Evolutionary conservation across 2,113 vertebrate genomes (phyloP), one percentile per base, ranked within the genome.

Genomic region (Dasyornis broadbenti): DNA sequence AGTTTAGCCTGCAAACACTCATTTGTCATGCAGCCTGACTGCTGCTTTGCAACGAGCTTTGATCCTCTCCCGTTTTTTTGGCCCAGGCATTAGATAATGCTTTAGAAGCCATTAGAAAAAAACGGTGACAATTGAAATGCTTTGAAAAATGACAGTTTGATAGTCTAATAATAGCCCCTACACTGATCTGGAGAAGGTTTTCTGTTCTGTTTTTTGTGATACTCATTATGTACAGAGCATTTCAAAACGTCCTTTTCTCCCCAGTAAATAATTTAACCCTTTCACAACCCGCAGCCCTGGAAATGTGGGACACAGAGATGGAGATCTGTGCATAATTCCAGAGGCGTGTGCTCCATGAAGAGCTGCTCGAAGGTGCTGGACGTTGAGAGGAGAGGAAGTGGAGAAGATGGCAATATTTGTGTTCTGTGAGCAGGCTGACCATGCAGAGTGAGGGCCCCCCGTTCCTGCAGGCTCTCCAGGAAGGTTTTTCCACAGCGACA

Each of bases 81-180:
- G 96, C 96, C 95, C 96, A 94, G 94, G 91, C 96, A 94, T 97
- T 97, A 96, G 96, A 96, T 92, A 94, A 96, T 95, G 96, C 86
- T 96, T 97, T 96, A 97, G 95, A 82, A 95, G 88, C 96, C 88
- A 97, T 87, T 95, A 91, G 93, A 91, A 92, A 93, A 93, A 77
- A 96, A 69, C 64, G 20, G 85, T 95, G 95, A 93, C 77, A 95
- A 94, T 96, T 97, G 86, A 93, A 95, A 89, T 39, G 82, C 95
- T 97, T 97, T 95, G 89, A 95, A 96, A 97, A 97, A 96, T 95
- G 95, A 86, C 89, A 95, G 92, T 94, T 96, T 97, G 96, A 95
- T 94, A 81, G 96, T 97, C 96, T 97, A 94, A 97, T 97, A 97
- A 97, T 97, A 96, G 90, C 95, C 95, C 84, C 90, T 90, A 21